These are phyloP conservation scores for Archips crataeganus DNA, from an alignment of 2,888 invertebrate species.

Conservation along the genomic window DNA sequence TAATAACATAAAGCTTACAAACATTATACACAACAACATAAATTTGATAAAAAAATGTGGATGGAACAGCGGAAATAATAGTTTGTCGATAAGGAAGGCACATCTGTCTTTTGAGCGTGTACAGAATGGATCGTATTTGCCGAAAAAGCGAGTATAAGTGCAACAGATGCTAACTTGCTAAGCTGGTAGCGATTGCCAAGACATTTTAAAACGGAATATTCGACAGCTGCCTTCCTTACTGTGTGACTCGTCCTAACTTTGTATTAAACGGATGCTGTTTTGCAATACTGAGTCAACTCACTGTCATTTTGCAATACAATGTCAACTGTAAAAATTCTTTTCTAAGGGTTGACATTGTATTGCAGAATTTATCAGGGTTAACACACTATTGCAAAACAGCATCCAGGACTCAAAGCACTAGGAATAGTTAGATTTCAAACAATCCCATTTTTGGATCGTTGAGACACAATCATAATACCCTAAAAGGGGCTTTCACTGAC, in stretches of 20 bases:
- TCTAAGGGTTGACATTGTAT: too few species aligned
- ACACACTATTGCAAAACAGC: too few species aligned
- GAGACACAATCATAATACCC: conserved; percentile 13
- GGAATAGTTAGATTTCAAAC: background rate
- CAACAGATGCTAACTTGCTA: background rate
- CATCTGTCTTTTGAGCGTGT: background rate
- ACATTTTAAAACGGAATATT: background rate
- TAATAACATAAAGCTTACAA: conserved; percentile 67
- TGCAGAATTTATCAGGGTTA: too few species aligned
- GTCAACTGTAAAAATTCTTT: too few species aligned
- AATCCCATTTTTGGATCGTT: conserved; percentile 1
- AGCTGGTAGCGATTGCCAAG: background rate
- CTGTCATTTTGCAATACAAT: too few species aligned
- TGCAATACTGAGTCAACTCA: too few species aligned
- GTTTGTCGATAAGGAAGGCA: conserved; percentile 28
- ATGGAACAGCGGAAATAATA: conserved; percentile 24
- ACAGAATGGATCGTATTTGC: background rate
- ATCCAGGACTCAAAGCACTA: background rate
- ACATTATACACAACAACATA: conserved; percentile 37
- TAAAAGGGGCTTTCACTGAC: conserved; percentile 23
- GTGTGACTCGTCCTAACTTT: background rate
- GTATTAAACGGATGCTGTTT: too few species aligned
- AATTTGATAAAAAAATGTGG: conserved; percentile 22
- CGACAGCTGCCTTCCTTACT: conserved; percentile 6
- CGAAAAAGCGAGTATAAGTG: background rate